Percentiles rank a stretch among this genome's conserved stretches.
These are phyloP conservation scores for Halocaridina rubra DNA, from an alignment of 2,888 invertebrate species.

Conservation along the genomic window DNA sequence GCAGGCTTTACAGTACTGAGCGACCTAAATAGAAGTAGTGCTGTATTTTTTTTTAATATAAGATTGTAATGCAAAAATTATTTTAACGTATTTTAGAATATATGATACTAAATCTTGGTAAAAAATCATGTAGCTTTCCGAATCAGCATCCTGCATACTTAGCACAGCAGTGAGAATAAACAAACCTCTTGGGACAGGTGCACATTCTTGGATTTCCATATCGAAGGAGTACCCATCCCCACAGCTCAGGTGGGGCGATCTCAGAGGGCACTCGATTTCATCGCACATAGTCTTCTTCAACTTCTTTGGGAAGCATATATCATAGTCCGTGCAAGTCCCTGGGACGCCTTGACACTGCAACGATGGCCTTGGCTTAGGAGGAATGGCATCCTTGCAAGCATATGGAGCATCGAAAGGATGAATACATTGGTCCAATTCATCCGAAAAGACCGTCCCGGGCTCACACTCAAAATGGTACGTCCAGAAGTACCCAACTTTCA, in stretches of 20 bases:
- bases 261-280: constrained; percentile 24
- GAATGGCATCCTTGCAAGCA: neutral
- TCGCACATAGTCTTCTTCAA: constrained; percentile 9
- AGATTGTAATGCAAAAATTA: too few species aligned
- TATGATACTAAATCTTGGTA: neutral
- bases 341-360: constrained; percentile 11
- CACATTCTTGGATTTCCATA: constrained; percentile 5
- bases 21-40: too few species aligned
- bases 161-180: neutral
- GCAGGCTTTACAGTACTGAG: too few species aligned
- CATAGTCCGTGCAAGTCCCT: constrained; percentile 28
- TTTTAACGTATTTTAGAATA: too few species aligned
- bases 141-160: neutral
- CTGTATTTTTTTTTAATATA: too few species aligned
- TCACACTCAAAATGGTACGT: constrained; percentile 57
- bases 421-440: constrained; percentile 56
- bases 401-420: constrained; percentile 9
- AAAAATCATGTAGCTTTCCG: neutral
- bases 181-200: constrained; percentile 18
- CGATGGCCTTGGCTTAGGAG: neutral
- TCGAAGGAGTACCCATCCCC: constrained; percentile 28
- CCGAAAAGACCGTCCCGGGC: constrained; percentile 53
- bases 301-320: constrained; percentile 2
- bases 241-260: constrained; percentile 28
- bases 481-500: constrained; percentile 37